Base-by-base conservation (phyloP, 35 echinoderm and acorn worm genomes). In the Acanthaster planci region DNA sequence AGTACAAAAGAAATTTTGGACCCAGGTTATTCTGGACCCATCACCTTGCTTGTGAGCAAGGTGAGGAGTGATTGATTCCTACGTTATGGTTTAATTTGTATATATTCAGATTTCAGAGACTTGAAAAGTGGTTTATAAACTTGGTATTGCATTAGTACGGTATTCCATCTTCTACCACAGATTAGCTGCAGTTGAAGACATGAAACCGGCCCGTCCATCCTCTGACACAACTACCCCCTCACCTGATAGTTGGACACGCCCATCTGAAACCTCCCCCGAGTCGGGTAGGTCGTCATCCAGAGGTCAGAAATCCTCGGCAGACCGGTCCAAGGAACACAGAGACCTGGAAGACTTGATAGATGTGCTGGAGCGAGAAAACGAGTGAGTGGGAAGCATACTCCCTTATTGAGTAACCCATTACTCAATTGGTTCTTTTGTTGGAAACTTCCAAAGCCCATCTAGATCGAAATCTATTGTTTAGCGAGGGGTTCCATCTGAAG, bases 151-250 rank as follows among this genome's bases (percentile, higher is more conserved):
- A 15, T 12, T 47, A 80, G 17, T 12, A 26, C 40, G 21, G 8
- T 82, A 53, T 59, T 35, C 7, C 57, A 38, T 58, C 0, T 82
- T 35, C 18, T 83, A 5, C 77, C 34, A 16, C 58, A 96, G 93
- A 38, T 88, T 96, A 72, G 90, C 80, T 34, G 93, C 90, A 76
- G 89, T 96, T 18, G 93, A 96, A 85, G 60, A 89, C 36, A 52
- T 77, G 7, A 52, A 80, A 60, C 58, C 80, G 84, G 53, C 59
- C 38, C 10, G 7, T 22, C 53, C 37, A 59, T 14, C 7, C 27
- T 34, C 14, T 0, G 39, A 31, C 7, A 9, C 16, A 85, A 12
- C 34, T 2, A 84, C 39, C 35, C 23, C 22, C 18, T 77, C 19
- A 21, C 39, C 38, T 8, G 47, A 38, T 72, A 34, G 47, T 19